Evolutionary conservation across 2,113 vertebrate genomes (phyloP).

Genomic region (Coturnix japonica): DNA sequence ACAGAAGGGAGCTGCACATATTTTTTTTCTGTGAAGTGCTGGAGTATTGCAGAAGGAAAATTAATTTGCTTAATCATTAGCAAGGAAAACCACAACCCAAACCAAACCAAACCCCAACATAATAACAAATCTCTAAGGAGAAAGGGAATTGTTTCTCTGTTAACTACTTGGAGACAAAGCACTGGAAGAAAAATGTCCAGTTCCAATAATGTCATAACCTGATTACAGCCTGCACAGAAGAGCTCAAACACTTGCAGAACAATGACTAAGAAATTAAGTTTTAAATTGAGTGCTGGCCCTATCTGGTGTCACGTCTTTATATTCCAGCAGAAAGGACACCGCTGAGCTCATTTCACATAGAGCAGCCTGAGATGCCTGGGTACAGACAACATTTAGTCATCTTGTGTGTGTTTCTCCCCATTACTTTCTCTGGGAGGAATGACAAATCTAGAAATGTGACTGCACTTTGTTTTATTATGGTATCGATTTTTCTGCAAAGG

Average conservation of each 20-base stretch:
- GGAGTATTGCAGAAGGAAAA: not conserved
- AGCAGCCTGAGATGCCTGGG: conserved; percentile 68
- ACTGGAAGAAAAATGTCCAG: conserved; percentile 57
- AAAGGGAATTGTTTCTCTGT: conserved; percentile 30
- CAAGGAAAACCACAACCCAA: not conserved
- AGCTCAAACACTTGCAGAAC: conserved; percentile 15
- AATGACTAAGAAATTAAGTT: conserved; percentile 45
- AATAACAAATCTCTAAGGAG: conserved; percentile 27
- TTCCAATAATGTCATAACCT: conserved; percentile 63
- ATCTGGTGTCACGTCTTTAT: conserved; percentile 44
- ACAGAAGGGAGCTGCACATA: not conserved
- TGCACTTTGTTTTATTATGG: conserved; percentile 83
- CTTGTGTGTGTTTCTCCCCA: conserved; percentile 56
- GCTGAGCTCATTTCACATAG: conserved; percentile 40
- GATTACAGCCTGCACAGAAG: conserved; percentile 57
- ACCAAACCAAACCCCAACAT: not conserved
- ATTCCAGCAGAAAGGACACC: conserved; percentile 39
- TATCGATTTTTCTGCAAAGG: conserved; percentile 78
- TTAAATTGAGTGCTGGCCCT: conserved; percentile 43
- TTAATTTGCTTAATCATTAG: conserved; percentile 44
- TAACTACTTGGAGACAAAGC: conserved; percentile 56
- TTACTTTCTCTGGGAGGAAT: conserved; percentile 74
- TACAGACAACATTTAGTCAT: conserved; percentile 77
- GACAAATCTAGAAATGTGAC: conserved; percentile 81
- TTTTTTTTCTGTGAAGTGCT: conserved; percentile 9